Base-by-base conservation (phyloP, 2,888 invertebrate genomes). In the Alviniconcha strummeri region DNA sequence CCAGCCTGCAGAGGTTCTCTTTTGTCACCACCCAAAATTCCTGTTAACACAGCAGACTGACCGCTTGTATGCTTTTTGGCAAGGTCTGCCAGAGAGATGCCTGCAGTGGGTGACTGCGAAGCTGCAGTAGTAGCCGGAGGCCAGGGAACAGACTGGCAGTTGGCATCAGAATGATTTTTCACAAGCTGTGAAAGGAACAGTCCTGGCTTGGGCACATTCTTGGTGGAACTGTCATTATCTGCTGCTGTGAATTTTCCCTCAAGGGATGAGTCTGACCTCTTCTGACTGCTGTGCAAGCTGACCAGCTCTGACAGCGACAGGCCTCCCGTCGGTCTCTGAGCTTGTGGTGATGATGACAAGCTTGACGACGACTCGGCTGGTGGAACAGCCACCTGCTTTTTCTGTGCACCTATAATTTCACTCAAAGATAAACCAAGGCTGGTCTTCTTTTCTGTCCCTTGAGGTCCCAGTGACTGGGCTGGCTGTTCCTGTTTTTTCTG, bases 291-390 rank as follows among this genome's bases (percentile, higher is more conserved):
- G 75, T 85, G 84, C 64, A 77, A 76, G 64, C 80, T 85, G 15
- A 86, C 84, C 60, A 88, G 74, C 9, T 88, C 86, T 69, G 85
- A 82, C 17, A 88, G 75, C 60, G 87, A 87, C 11, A 84, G 69
- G 15, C 78, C 78, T 52, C 52, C 57, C 13, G 3, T 36, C 36
- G 36, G 15, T 57, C 1, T 15, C 52, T 78, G 78, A 36, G n/a
- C 8, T 76, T 60, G 60, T 57, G 57, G 19, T 5, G 57, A 57
- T 19, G 54, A 56, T 5, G 77, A 77, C 8, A 57, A 57, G 19
- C n/a, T n/a, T 19, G 57, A 77, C 0, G 77, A 77, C 9, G 77
- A 19, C n/a, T n/a, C 5, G 7, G 13, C 19, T 55, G 75, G 8
- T 19, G 76, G 57, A 36, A 36, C 36, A 36, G 36, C 36, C 36